Evolutionary conservation across 2,888 invertebrate species (phyloP).

Genomic region (Nemotelus nigrinus): DNA sequence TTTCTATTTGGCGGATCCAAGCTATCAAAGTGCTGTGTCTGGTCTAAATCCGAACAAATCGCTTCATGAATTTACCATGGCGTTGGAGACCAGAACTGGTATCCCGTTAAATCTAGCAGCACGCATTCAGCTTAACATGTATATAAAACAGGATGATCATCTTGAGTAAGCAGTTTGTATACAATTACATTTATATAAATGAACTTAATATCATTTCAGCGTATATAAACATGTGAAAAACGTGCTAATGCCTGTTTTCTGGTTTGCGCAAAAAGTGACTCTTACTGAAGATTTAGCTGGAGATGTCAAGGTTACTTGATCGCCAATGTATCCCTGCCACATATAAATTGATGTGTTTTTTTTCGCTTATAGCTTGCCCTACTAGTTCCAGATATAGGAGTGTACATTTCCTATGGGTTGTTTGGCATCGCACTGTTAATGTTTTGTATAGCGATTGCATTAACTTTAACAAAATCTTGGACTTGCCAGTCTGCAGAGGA

Average conservation of each 20-base stretch:
- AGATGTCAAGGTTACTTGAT: constrained; percentile 57
- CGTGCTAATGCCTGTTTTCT: constrained; percentile 76
- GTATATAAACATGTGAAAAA: constrained; percentile 67
- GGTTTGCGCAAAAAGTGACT: constrained; percentile 77
- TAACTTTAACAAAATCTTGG: constrained; percentile 61
- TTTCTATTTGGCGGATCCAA: constrained; percentile 77
- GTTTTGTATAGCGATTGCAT: constrained; percentile 57
- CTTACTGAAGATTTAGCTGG: constrained; percentile 70
- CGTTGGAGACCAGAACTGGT: constrained; percentile 80
- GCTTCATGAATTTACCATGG: constrained; percentile 73
- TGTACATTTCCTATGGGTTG: constrained; percentile 58
- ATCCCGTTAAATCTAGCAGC: constrained; percentile 80
- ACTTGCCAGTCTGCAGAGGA: constrained; percentile 35
- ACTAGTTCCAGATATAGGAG: constrained; percentile 58
- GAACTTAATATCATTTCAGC: constrained; percentile 62
- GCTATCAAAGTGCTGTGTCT: constrained; percentile 70
- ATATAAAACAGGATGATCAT: constrained; percentile 66
- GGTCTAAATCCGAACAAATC: constrained; percentile 75
- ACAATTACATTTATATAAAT: neutral
- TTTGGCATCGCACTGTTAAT: constrained; percentile 58
- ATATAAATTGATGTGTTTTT: neutral
- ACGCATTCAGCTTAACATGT: constrained; percentile 80
- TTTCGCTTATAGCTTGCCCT: constrained; percentile 57
- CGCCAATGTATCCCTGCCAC: neutral
- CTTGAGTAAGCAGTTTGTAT: constrained; percentile 67